A percentile compares a stretch with the other conserved stretches of the same genome.
Evolutionary conservation across 2,797 vertebrate genomes (phyloP).

Genomic region (Clarias fuscus): DNA sequence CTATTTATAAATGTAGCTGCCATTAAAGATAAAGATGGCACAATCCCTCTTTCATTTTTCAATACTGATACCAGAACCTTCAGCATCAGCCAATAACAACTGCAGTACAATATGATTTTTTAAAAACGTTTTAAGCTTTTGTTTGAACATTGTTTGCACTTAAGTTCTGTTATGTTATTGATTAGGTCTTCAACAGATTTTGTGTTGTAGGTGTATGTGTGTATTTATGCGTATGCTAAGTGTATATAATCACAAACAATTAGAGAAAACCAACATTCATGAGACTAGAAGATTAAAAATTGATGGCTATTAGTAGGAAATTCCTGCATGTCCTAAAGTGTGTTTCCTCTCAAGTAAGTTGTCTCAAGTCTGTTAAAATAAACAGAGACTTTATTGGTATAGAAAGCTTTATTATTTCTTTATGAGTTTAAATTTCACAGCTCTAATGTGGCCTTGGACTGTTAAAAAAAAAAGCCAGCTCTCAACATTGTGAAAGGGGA

Average conservation of each 20-base stretch:
- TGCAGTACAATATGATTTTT: not conserved
- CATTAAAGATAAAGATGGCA: not conserved
- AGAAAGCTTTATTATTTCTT: constrained; percentile 45
- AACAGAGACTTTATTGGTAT: constrained; percentile 42
- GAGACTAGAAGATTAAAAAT: not conserved
- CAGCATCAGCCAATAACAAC: not conserved
- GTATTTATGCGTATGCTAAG: not conserved
- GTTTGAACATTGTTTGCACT: too few relatives aligned
- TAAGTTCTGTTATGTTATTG: too few relatives aligned
- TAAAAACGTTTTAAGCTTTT: too few relatives aligned
- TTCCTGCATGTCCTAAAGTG: not conserved
- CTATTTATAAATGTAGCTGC: not conserved
- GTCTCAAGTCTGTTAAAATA: constrained; percentile 26
- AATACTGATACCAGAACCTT: not conserved
- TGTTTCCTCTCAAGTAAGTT: constrained; percentile 8
- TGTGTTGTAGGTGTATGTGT: not conserved
- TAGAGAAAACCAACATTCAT: not conserved
- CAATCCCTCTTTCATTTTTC: not conserved
- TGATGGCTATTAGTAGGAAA: not conserved
- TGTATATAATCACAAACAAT: not conserved
- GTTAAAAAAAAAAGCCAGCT: constrained; percentile 52
- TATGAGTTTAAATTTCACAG: constrained; percentile 54
- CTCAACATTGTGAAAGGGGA: constrained; percentile 60
- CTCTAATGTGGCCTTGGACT: constrained; percentile 57
- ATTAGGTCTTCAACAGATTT: too few relatives aligned